Percentiles rank a stretch among this genome's conserved stretches.
phyloP scores from a whole-genome alignment of 2,113 vertebrate genomes.

The Podarcis cretensis region DNA sequence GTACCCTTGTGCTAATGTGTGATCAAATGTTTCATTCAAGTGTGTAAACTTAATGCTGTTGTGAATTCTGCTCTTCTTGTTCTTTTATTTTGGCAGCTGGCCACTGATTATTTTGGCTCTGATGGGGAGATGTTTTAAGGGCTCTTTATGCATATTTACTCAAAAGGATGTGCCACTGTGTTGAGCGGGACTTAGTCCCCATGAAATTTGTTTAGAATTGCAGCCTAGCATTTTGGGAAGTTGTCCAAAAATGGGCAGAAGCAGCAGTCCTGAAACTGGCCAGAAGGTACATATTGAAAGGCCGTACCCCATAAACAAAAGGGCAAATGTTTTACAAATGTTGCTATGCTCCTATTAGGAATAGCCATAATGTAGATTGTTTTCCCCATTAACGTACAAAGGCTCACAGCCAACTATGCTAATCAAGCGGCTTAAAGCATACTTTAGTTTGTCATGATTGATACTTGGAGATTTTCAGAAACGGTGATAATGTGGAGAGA shows the following conservation, averaged over 20 bases:
- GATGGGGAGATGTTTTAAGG: neutral
- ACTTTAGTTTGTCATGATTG: conserved; percentile 34
- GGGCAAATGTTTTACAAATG: neutral
- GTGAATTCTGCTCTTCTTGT: neutral
- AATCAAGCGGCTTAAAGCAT: conserved; percentile 19
- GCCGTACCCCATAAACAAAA: conserved; percentile 44
- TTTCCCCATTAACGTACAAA: conserved; percentile 1
- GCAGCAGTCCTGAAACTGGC: neutral
- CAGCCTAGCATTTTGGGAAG: neutral
- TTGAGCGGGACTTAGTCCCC: neutral
- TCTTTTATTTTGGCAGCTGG: neutral
- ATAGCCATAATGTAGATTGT: conserved; percentile 24
- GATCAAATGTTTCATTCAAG: too few species aligned
- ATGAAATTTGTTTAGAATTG: neutral
- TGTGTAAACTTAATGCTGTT: too few species aligned
- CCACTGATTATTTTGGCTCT: neutral
- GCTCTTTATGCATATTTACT: neutral
- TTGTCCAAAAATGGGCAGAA: neutral
- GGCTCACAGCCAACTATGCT: conserved; percentile 43
- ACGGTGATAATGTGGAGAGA: conserved; percentile 27
- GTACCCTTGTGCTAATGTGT: too few species aligned
- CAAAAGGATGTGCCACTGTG: neutral
- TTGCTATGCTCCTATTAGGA: neutral
- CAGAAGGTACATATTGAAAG: neutral
- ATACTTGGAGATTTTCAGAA: conserved; percentile 42